Evolutionary conservation across 2,888 invertebrate genomes (phyloP), one percentile per base, ranked within the genome.

Genomic region (Nematopogon swammerdamellus): DNA sequence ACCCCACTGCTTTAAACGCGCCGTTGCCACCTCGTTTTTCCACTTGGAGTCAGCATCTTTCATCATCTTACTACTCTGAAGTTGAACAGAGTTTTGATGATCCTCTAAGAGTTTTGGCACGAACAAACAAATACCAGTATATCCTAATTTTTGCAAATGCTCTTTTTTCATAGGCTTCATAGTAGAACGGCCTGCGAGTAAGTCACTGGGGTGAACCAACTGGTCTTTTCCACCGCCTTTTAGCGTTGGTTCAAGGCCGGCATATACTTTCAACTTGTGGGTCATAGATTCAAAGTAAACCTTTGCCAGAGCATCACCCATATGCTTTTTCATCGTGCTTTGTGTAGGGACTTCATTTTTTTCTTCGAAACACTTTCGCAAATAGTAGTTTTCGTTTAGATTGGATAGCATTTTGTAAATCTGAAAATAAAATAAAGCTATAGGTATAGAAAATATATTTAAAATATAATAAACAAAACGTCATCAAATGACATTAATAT

Each of bases 231-330:
- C 77, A 1, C 71, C 75, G 6, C 77, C 76, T 55, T 65, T 65
- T 59, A 77, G 58, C 0, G 63, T 61, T 1, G 79, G 79, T 52
- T 74, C 70, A 0, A 79, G 57, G 0, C 77, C 77, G 2, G 75
- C 76, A 1, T 75, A 57, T 1, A 65, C 59, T 56, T 70, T 73
- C 0, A 70, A 56, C 50, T 66, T 68, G 0, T 61, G 60, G 8
- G 55, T 60, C 79, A 77, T 76, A 0, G 68, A 68, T 48, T 72
- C 70, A 54, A 77, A 79, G 54, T 70, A 76, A 42, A 77, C 63
- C 8, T 63, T 60, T 1, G 77, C 77, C 2, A 79, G 63, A 1
- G 64, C 53, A 4, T 63, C 62, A 6, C 59, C 53, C 79, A 79
- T 76, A 51, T 60, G 70, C 1, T 66, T 58, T 49, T 58, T 70